Evolutionary conservation across 2,888 invertebrate species (phyloP), one percentile per base, ranked within the genome.

Genomic region (Camponotus fellah): DNA sequence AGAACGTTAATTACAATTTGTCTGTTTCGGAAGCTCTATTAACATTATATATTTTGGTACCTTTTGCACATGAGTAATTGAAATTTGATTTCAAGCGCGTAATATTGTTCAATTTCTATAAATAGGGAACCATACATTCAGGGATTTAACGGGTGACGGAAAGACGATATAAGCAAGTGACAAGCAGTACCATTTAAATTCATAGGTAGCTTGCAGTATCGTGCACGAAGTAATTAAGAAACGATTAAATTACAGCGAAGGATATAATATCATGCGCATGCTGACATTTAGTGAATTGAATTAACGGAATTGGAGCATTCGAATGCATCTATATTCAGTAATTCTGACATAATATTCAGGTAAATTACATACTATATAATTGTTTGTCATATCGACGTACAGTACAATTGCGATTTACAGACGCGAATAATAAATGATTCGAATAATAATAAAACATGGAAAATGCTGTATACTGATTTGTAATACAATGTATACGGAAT

Each of bases 161-260:
- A 46, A 14, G 2, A 56, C 8, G 71, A 71, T 40, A 71, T 40
- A 65, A 53, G 64, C 21, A 64, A 53, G 34, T 46, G 69, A 71
- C 21, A 71, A 69, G 58, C 58, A 32, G 71, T 79, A 40, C 43
- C 46, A 17, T 80, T 69, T 71, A 71, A 71, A 21, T 71, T 37
- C 53, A 9, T 71, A 62, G 60, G 37, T 12, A 60, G 12, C 46
- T 17, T 26, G 46, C 46, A 68, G 21, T 46, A 49, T 21, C 79
- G 79, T 80, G 60, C 79, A 34, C 40, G 17, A 71, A 60, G 34
- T 49, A 80, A 80, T 71, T 79, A 79, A 79, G 79, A 71, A 71
- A 71, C 71, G 60, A 80, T 80, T 17, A 34, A 80, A 80, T 80
- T 80, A 80, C 71, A 26, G 5, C n/a, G 34, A 60, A 17, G 14